Evolutionary conservation across 2,888 invertebrate genomes (phyloP).

Genomic region (Eilema depressum): DNA sequence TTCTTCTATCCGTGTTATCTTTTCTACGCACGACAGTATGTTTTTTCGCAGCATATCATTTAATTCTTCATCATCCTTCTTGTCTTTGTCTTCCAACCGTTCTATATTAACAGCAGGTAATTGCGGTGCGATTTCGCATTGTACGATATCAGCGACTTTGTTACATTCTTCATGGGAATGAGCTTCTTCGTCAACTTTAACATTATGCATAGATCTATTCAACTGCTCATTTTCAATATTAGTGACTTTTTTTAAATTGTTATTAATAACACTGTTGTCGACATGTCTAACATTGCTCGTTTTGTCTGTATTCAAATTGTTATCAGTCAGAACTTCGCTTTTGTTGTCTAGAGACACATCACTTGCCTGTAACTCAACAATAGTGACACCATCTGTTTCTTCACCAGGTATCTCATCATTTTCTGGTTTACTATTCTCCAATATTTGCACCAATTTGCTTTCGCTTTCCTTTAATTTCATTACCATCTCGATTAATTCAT

Average conservation of each 20-base stretch:
- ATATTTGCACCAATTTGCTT: slow-evolving; percentile 87
- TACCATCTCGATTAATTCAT: slow-evolving; percentile 89
- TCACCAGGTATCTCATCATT: slow-evolving; percentile 74
- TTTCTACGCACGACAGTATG: slow-evolving; percentile 80
- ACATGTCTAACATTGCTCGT: slow-evolving; percentile 59
- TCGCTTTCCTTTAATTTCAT: slow-evolving; percentile 91
- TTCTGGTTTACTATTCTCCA: slow-evolving; percentile 74
- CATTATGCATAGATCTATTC: slow-evolving; percentile 72
- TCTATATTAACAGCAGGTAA: slow-evolving; percentile 33
- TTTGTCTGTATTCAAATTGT: slow-evolving; percentile 55
- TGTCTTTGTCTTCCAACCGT: slow-evolving; percentile 42
- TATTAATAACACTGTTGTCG: slow-evolving; percentile 61
- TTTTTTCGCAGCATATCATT: slow-evolving; percentile 77
- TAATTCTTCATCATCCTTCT: slow-evolving; percentile 68
- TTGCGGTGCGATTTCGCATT: slow-evolving; percentile 33
- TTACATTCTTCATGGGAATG: slow-evolving; percentile 49
- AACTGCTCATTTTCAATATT: slow-evolving; percentile 83
- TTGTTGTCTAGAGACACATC: slow-evolving; percentile 44
- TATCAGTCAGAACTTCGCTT: slow-evolving; percentile 44
- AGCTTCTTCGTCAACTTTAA: slow-evolving; percentile 59
- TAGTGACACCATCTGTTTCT: slow-evolving; percentile 51
- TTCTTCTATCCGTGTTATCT: slow-evolving; percentile 79
- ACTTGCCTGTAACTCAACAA: slow-evolving; percentile 44
- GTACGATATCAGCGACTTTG: slow-evolving; percentile 42
- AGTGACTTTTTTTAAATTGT: slow-evolving; percentile 78